Percentiles rank a stretch among this genome's conserved stretches.
These are phyloP conservation scores for Chondrilla cf. caribensis DNA, from an alignment of 37 sponge, comb jelly and placozoan genomes.

Conservation along the genomic window DNA sequence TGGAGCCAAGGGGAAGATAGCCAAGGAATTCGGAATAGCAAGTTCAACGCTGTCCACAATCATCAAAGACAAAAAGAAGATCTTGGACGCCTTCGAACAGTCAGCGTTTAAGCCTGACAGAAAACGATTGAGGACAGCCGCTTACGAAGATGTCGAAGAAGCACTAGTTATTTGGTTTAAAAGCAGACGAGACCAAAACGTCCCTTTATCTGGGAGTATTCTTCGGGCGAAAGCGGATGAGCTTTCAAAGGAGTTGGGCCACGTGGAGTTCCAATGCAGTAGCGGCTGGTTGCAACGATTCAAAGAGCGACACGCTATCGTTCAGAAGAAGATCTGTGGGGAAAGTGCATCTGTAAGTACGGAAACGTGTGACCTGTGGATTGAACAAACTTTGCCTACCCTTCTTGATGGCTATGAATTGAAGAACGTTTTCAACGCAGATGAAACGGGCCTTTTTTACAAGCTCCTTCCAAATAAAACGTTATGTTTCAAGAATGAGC, in stretches of 20 bases:
- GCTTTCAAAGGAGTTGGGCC: slow-evolving; percentile 6
- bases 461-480: slow-evolving; percentile 21
- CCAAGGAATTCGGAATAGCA: slow-evolving; percentile 16
- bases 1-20: slow-evolving; percentile 14
- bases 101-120: slow-evolving; percentile 14
- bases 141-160: neutral
- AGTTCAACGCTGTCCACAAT: slow-evolving; percentile 12
- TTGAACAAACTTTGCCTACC: neutral
- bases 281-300: slow-evolving; percentile 22
- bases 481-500: neutral
- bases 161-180: slow-evolving; percentile 2
- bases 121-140: slow-evolving; percentile 10
- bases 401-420: slow-evolving; percentile 3
- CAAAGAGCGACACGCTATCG: neutral
- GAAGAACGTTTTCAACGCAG: neutral
- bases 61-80: slow-evolving; percentile 12
- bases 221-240: slow-evolving; percentile 4
- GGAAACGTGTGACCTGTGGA: slow-evolving; percentile 2
- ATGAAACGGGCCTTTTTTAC: slow-evolving; percentile 14
- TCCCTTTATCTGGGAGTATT: slow-evolving; percentile 3
- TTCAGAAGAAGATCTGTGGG: neutral
- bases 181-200: neutral
- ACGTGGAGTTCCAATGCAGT: neutral
- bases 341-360: slow-evolving; percentile 13
- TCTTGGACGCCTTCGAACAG: slow-evolving; percentile 8